Evolutionary conservation across 2,797 vertebrate genomes (phyloP).

Genomic region (Lagothrix lagotricha): DNA sequence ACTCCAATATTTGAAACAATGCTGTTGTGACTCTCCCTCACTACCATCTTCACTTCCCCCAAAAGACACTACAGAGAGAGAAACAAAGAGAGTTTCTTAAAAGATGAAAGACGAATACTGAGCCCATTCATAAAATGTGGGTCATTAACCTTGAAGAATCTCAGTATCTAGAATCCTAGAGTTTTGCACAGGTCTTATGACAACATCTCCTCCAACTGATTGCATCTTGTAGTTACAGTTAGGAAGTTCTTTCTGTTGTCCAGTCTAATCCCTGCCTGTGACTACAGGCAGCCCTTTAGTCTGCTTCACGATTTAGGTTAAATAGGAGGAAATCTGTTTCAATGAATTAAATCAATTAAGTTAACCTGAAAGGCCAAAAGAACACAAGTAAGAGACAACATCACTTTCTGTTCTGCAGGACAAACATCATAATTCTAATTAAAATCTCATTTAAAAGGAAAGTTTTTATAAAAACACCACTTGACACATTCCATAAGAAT

Average conservation of each 20-base stretch:
- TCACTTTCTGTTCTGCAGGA: neutral
- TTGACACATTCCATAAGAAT: conserved; percentile 79
- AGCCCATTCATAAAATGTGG: neutral
- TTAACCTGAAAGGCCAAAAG: neutral
- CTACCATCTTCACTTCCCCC: neutral
- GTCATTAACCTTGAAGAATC: neutral
- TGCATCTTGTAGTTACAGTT: neutral
- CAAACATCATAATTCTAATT: neutral
- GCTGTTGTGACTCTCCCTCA: neutral
- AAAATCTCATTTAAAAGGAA: conserved; percentile 14
- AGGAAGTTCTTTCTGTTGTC: neutral
- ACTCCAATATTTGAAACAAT: neutral
- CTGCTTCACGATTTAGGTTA: neutral
- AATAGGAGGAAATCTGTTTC: neutral
- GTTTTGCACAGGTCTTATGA: neutral
- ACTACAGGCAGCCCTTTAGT: neutral
- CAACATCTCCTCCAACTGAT: neutral
- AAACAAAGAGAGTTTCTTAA: neutral
- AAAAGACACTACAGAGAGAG: neutral
- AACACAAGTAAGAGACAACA: neutral
- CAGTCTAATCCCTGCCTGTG: neutral
- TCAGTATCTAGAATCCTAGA: neutral
- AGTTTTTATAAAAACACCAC: neutral
- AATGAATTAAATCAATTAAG: neutral
- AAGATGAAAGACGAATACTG: neutral